Evolutionary conservation across 2,797 vertebrate species (phyloP), one percentile per base, ranked within the genome.

Genomic region (Tangara arthus): DNA sequence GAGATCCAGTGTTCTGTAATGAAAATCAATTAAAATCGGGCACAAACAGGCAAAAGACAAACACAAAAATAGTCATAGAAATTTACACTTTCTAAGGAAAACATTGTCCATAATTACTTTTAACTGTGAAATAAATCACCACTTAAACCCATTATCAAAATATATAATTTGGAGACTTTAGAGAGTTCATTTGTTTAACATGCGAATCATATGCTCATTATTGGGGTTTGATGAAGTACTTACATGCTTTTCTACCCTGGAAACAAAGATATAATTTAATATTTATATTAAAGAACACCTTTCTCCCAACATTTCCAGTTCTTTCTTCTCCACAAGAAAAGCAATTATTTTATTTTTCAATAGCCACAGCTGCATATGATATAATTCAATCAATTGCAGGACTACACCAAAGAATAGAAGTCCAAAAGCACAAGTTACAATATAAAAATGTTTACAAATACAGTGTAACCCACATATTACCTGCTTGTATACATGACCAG

Each of bases 41-140:
- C 0, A 1, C 5, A 39, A 8, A 63, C 4, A 18, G 35, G 42
- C 6, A 55, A 76, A 82, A 47, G 13, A 60, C 0, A 0, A 5
- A 75, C 11, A 50, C 4, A 59, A 3, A 53, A 9, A 23, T 2
- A 42, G 2, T 12, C 10, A 39, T 2, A 60, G 63, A 87, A 85
- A 52, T 72, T 26, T 37, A 57, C 11, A 12, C 24, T 59, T 89
- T 61, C 16, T 85, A 53, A 22, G 30, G 30, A 72, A 82, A 84
- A n/a, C 1, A 60, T 80, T 75, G 21, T 46, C 11, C 4, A 5
- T n/a, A 66, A 70, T 11, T 71, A 30, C 52, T 83, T 66, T 60
- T 42, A 75, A 52, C 8, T 42, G 19, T 75, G 50, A 89, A 87
- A 66, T 63, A 70, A 52, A 50, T 42, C 30, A 49, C 10, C 19